A percentile compares a stretch with the other conserved stretches of the same genome.
phyloP scores from a whole-genome alignment of 2,888 invertebrate genomes.

The Petrolisthes manimaculis region DNA sequence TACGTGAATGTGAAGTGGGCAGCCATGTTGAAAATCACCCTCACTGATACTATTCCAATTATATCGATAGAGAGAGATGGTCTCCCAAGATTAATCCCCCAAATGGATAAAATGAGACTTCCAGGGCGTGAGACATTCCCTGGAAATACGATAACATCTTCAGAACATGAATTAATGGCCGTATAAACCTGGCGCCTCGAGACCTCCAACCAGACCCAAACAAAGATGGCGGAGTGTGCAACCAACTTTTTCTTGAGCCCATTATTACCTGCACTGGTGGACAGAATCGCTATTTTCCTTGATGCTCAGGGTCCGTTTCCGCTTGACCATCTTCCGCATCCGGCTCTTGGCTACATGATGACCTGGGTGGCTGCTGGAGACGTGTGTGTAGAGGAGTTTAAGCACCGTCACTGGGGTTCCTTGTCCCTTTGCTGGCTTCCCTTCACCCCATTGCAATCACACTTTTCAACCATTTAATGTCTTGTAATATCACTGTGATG shows the following conservation, averaged over 20 bases:
- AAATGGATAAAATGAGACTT: background rate
- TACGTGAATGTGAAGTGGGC: background rate
- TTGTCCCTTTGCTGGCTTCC: background rate
- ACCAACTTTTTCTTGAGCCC: conserved; percentile 19
- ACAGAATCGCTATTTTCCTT: conserved; percentile 51
- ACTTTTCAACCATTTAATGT: background rate
- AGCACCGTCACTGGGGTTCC: too few relatives aligned
- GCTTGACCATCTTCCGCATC: conserved; percentile 56
- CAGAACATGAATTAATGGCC: background rate
- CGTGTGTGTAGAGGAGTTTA: background rate
- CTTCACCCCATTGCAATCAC: background rate
- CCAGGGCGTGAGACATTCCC: background rate
- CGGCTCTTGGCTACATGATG: conserved; percentile 41
- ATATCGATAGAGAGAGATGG: background rate
- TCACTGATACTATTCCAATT: background rate
- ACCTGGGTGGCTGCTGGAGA: background rate
- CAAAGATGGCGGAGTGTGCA: conserved; percentile 50
- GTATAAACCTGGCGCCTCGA: background rate
- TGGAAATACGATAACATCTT: background rate
- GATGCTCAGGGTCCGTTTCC: conserved; percentile 54
- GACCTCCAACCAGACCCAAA: conserved; percentile 11
- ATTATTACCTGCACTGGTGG: conserved; percentile 41
- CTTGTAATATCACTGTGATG: background rate
- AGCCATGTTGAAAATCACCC: conserved; percentile 42
- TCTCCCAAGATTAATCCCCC: background rate